Base-by-base conservation (phyloP, 1,140 invertebrate genomes). In the Bathynomus jamesi region DNA sequence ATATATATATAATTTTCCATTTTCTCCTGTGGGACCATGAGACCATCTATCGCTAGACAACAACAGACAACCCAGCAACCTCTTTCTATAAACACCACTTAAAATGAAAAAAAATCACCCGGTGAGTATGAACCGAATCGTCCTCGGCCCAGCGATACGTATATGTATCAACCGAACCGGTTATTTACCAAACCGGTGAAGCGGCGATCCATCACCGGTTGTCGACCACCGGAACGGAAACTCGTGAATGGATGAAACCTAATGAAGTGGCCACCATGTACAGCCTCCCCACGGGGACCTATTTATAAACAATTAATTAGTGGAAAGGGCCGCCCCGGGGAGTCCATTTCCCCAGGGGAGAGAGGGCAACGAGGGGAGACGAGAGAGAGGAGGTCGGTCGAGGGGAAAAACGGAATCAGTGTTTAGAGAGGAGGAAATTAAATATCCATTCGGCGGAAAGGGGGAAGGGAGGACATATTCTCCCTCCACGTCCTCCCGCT, bases 371-470 rank as follows among this genome's bases (percentile, higher is more conserved):
- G 62, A 21, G 62, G 32, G 32, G 32, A 40, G 17, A 40, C 13
- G 17, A 17, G 7, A 28, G 10, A 29, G 21, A n/a, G 63, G 69
- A 65, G 61, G 69, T 8, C 46, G 61, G 28, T 8, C 28, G 7
- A n/a, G 62, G 28, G 28, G 25, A 25, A 65, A 25, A 69, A 29
- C 61, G 28, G 70, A 67, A 61, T 60, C 40, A 40, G 32, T 40
- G 32, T 40, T 67, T 67, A 63, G 65, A 67, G 66, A 67, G 63
- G 67, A 60, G 61, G 11, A 46, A 73, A 70, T 40, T 69, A 70
- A 69, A 65, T 40, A 71, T 71, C 25, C 61, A 46, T 67, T 69
- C 46, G 62, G 69, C 69, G 30, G 62, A 64, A 28, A 64, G 28
- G n/a, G 62, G 25, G 28, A 27, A 64, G 62, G 62, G 62, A 27